phyloP scores from a whole-genome alignment of 2,888 invertebrate genomes.

The Aphelenchoides bicaudatus region DNA sequence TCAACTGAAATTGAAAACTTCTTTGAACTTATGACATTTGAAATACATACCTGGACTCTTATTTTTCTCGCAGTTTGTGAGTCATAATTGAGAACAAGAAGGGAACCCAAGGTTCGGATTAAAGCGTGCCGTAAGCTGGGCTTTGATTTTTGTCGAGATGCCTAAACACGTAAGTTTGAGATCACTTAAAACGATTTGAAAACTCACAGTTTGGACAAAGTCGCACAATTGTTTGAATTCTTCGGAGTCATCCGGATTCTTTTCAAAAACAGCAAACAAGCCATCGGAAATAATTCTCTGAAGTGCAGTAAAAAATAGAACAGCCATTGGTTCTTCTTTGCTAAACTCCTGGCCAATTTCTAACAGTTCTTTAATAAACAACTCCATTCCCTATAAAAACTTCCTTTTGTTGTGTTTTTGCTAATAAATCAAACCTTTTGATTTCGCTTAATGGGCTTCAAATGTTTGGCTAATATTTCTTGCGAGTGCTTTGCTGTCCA shows the following conservation, averaged over 20 bases:
- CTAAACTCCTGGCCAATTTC: background rate
- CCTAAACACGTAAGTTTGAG: background rate
- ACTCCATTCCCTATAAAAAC: constrained; percentile 1
- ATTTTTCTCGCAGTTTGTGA: constrained; percentile 5
- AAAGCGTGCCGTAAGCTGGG: background rate
- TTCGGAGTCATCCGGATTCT: background rate
- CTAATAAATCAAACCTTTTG: constrained; percentile 1
- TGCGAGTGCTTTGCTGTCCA: constrained; percentile 9
- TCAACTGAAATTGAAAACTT: constrained; percentile 35
- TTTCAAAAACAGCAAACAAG: background rate
- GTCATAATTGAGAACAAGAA: constrained; percentile 14
- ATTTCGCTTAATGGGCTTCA: constrained; percentile 1
- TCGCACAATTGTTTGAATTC: background rate
- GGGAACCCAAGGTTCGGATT: constrained; percentile 17
- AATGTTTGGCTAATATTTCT: background rate
- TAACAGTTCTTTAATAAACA: constrained; percentile 6
- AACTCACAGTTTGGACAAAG: background rate
- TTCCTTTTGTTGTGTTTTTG: too few species aligned
- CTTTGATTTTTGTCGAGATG: constrained; percentile 1
- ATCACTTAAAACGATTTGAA: background rate
- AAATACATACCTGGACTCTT: background rate
- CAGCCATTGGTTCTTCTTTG: background rate
- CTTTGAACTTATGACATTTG: background rate
- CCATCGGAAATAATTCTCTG: constrained; percentile 3
- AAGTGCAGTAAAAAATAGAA: background rate